phyloP scores from a whole-genome alignment of 2,797 vertebrate species.

The Petrocephalus schoutedeni region DNA sequence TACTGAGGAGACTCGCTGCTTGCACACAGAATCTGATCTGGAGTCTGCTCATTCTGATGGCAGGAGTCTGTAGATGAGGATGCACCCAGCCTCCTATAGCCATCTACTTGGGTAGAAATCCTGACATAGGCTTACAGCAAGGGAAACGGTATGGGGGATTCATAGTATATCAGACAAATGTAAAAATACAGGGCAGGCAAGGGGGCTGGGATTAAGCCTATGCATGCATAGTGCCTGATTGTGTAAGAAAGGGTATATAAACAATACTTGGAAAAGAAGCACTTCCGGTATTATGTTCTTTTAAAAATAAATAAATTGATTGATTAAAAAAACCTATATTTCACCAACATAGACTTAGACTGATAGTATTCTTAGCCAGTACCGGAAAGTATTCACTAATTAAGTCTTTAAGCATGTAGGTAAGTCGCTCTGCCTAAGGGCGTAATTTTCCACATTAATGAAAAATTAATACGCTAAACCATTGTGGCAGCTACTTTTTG shows the following conservation, averaged over 20 bases:
- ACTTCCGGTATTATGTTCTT: no score
- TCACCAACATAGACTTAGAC: no score
- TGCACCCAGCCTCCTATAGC: background rate
- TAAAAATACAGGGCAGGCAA: background rate
- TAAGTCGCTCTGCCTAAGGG: no score
- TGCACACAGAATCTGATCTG: background rate
- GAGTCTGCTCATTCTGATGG: background rate
- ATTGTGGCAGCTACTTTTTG: background rate
- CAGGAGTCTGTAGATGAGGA: background rate
- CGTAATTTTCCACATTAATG: background rate
- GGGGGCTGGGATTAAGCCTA: background rate
- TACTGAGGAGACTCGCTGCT: background rate
- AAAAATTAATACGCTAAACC: background rate
- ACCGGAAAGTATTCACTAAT: no score
- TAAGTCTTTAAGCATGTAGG: no score
- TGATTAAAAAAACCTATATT: no score
- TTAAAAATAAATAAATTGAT: no score
- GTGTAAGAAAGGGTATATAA: background rate
- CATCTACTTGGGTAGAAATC: background rate
- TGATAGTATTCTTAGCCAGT: no score
- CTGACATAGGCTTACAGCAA: background rate
- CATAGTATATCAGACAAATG: background rate
- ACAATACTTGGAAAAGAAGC: background rate
- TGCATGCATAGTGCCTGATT: background rate
- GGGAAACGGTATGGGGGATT: background rate